Evolutionary conservation across 1,140 invertebrate species (phyloP).

Genomic region (Pseudoatta argentina): DNA sequence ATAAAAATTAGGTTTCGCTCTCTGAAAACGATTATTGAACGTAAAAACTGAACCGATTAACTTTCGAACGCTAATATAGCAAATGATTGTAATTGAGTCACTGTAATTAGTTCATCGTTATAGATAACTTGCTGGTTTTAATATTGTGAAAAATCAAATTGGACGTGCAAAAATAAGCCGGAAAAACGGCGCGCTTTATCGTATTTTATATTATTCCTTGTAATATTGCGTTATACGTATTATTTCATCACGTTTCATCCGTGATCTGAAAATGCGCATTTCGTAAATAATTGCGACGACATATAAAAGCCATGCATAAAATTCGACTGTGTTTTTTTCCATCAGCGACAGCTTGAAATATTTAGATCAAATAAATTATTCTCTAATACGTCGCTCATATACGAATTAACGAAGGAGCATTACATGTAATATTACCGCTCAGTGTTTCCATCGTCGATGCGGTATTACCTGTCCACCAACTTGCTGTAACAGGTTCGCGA

Average conservation of each 20-base stretch:
- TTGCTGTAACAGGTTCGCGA: not conserved
- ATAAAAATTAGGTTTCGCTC: conserved; percentile 34
- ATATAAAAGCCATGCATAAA: conserved; percentile 39
- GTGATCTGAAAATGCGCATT: conserved; percentile 25
- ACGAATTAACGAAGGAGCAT: conserved; percentile 24
- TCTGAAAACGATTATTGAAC: conserved; percentile 28
- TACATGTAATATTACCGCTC: conserved; percentile 12
- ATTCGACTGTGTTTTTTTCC: conserved; percentile 16
- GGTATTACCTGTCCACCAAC: conserved; percentile 18
- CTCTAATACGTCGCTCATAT: not conserved
- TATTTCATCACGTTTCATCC: conserved; percentile 19
- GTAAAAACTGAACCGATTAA: conserved; percentile 35
- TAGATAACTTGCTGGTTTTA: conserved; percentile 22
- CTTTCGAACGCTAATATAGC: conserved; percentile 36
- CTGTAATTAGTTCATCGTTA: conserved; percentile 26
- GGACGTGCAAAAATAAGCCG: conserved; percentile 33
- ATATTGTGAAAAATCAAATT: conserved; percentile 47
- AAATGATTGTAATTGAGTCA: conserved; percentile 32
- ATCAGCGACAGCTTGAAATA: conserved; percentile 11
- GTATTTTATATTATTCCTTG: conserved; percentile 39
- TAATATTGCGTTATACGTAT: conserved; percentile 38
- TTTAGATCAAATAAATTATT: conserved; percentile 48
- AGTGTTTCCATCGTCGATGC: conserved; percentile 21
- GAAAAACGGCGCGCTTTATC: conserved; percentile 34
- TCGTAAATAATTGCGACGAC: conserved; percentile 34